Base-by-base conservation (phyloP, 2,888 invertebrate species). In the Nebria brevicollis region DNA sequence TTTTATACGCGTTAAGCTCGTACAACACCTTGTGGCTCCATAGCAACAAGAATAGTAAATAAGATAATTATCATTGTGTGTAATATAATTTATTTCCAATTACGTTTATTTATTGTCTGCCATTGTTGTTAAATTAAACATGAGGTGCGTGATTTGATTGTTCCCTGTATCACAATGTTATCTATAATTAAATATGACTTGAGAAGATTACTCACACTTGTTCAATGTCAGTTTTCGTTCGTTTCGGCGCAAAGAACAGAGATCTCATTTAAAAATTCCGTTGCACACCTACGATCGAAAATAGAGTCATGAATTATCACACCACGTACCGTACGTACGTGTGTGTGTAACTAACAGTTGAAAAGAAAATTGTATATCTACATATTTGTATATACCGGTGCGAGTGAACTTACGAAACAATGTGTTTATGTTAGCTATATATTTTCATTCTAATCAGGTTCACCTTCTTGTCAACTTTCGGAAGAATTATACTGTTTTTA, bases 171-270 rank as follows among this genome's bases (percentile, higher is more conserved):
- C 75, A 80, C 80, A 80, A 80, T 80, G 80, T 80, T 80, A 80
- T 80, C 80, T 80, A 80, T 80, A 80, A 80, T 80, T 80, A 80
- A 80, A 80, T 80, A 80, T 80, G 75, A 80, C 80, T 42, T 42
- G 25, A 66, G 74, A 43, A 34, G 65, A 72, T 43, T 64, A 65
- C 64, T 76, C 65, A 26, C 75, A 75, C 75, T 54, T 54, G 54
- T 54, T 54, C 54, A 54, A 54, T 54, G 54, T 54, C 54, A 54
- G 54, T 54, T 54, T 54, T 54, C 54, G 54, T 54, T 54, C 54
- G 54, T 54, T 54, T 54, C 54, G 54, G 13, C 54, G 54, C 54
- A 54, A 54, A 54, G 54, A 54, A 54, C 54, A 54, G 54, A 54
- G 54, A 54, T 54, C 54, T 54, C 54, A 54, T 54, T 54, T 54